Percentiles rank a stretch among this genome's conserved stretches.
Evolutionary conservation across 1,140 invertebrate genomes (phyloP).

Genomic region (Procambarus clarkii): DNA sequence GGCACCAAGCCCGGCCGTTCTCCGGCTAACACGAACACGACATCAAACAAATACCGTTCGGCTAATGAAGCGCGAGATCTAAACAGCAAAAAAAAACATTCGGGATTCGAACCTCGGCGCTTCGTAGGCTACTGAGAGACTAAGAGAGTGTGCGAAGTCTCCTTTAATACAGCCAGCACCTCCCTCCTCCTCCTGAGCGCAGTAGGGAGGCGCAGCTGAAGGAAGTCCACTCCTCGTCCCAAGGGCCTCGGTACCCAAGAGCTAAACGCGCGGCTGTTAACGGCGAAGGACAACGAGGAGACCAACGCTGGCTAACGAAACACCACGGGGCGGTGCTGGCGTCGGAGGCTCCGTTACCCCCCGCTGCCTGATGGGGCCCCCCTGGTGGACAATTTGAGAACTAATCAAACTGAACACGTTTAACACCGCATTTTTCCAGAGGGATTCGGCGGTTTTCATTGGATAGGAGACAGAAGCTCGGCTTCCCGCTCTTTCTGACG

Average conservation of each 20-base stretch:
- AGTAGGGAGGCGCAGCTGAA: neutral
- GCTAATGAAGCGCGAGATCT: no score
- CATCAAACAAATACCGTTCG: no score
- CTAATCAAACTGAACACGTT: slow-evolving; percentile 46
- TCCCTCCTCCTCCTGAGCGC: neutral
- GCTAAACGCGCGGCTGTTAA: neutral
- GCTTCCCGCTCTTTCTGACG: neutral
- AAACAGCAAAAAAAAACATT: neutral
- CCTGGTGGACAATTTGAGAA: slow-evolving; percentile 41
- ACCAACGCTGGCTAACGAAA: neutral
- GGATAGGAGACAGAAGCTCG: no score
- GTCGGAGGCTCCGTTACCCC: neutral
- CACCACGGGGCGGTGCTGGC: neutral
- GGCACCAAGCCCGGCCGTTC: no score
- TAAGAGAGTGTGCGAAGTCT: neutral
- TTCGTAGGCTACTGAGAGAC: neutral
- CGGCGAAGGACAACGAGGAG: neutral
- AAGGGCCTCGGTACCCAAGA: neutral
- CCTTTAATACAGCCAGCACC: neutral
- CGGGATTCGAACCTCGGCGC: neutral
- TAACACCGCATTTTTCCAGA: slow-evolving; percentile 22
- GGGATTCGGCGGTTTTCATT: neutral
- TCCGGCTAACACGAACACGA: no score
- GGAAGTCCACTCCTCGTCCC: no score
- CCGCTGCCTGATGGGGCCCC: slow-evolving; percentile 27